Conservation (phyloP, 2,797 vertebrate genomes). For the Hephaestus fuliginosus region DNA sequence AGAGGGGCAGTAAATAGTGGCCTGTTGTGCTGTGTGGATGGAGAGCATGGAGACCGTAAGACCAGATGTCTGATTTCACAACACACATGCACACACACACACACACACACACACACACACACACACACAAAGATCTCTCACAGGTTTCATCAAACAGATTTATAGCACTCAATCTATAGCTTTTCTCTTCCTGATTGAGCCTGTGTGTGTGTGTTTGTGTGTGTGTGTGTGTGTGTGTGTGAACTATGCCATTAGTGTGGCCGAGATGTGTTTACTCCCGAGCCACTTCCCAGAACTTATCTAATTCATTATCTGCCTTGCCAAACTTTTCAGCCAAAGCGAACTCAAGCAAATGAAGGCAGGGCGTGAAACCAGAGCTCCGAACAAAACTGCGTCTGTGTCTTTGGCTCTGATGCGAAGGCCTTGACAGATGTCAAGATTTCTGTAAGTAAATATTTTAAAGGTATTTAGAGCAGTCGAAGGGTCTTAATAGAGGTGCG, state of each 20-base stretch:
- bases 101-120: not conserved
- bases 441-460: slow-evolving; percentile 43
- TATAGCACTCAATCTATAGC: not conserved
- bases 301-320: slow-evolving; percentile 61
- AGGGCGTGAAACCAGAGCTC: slow-evolving; percentile 34
- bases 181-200: slow-evolving; percentile 17
- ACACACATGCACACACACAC: slow-evolving; percentile 13
- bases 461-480: slow-evolving; percentile 25
- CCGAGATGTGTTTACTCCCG: slow-evolving; percentile 62
- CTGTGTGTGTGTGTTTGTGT: not conserved
- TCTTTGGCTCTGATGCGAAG: slow-evolving; percentile 9
- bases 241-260: slow-evolving; percentile 63
- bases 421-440: slow-evolving; percentile 43
- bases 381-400: slow-evolving; percentile 48
- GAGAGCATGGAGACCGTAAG: slow-evolving; percentile 54
- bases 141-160: slow-evolving; percentile 16
- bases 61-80: slow-evolving; percentile 67
- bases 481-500: slow-evolving; percentile 2
- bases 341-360: slow-evolving; percentile 24
- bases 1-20: slow-evolving; percentile 70
- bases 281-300: slow-evolving; percentile 75
- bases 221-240: slow-evolving; percentile 31
- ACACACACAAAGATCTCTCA: slow-evolving; percentile 20
- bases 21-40: slow-evolving; percentile 41
- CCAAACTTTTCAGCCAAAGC: slow-evolving; percentile 34